A percentile compares a stretch with the other conserved stretches of the same genome.
Evolutionary conservation across 2,113 vertebrate species (phyloP).

Genomic region (Suricata suricatta): DNA sequence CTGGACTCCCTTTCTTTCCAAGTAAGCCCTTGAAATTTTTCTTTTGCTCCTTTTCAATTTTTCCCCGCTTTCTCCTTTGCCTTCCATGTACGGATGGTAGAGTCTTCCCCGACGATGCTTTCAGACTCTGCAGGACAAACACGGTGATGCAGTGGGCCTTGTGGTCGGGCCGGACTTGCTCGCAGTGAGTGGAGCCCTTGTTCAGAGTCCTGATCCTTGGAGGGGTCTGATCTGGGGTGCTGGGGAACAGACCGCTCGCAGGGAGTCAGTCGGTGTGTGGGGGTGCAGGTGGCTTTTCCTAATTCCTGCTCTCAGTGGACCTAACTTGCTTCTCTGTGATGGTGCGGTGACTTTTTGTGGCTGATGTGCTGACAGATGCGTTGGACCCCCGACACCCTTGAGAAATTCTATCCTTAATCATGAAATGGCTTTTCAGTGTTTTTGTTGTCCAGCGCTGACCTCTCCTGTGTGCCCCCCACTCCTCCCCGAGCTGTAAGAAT

Average conservation of each 20-base stretch:
- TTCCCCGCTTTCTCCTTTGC: not conserved
- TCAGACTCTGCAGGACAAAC: not conserved
- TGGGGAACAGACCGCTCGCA: not conserved
- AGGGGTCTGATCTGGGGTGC: not conserved
- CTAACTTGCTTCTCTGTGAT: not conserved
- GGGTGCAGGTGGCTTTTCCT: not conserved
- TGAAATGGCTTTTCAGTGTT: not conserved
- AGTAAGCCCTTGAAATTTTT: not conserved
- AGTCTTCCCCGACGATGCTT: not conserved
- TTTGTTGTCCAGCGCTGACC: not conserved
- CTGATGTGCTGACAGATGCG: not conserved
- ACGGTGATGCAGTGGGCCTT: not conserved
- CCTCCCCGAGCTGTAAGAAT: not conserved
- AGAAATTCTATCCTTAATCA: not conserved
- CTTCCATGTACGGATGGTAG: not conserved
- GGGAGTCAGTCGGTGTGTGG: not conserved
- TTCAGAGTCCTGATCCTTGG: not conserved
- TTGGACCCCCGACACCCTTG: not conserved
- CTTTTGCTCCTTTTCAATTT: not conserved
- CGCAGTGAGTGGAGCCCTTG: not conserved
- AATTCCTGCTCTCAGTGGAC: not conserved
- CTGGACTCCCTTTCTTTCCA: not conserved
- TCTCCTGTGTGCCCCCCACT: not conserved
- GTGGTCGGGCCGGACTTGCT: not conserved
- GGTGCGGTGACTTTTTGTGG: not conserved